Base-by-base conservation (phyloP, 2,888 invertebrate species). In the Papilio elwesi region DNA sequence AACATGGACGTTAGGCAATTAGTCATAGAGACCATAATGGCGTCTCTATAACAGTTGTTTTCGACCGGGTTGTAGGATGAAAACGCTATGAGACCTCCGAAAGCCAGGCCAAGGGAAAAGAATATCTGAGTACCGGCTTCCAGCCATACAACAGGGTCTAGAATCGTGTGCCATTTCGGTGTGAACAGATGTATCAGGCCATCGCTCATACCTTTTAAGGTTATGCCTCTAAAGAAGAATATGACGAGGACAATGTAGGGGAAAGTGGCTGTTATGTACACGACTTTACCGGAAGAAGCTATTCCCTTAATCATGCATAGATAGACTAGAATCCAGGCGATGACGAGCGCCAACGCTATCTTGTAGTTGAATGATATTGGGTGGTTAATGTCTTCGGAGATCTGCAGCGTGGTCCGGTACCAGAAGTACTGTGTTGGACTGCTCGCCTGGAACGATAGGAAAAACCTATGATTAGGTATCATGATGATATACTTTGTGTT, bases 81-180 rank as follows among this genome's bases (percentile, higher is more conserved):
- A 86, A 99, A 99, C 0, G 99, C 99, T 75, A 99, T 99, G 52
- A 99, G 94, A 10, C 99, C 99, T 12, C 99, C 99, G 81, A 99
- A 99, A 0, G 98, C 99, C 66, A 99, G 92, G 10, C 99, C 99
- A 75, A 99, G 95, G 0, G 98, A 99, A 90, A 99, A 99, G 93
- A 99, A 99, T 82, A 99, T 99, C 89, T 99, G 99, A 0, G 99
- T 99, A 3, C 99, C 99, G 0, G 99, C 99, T 91, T 99, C 99
- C 70, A 99, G 91, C 99, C 99, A 99, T 0, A 99, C 99, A 0
- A 98, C 97, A 10, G 99, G 99, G 92, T 98, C 98, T 51, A 97
- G 91, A 73, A 99, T 95, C 74, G 96, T 98, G 82, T 97, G 97
- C 97, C 99, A 98, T 93, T 98, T 97, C 0, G 98, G 98, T 0